Base-by-base conservation (phyloP, 2,888 invertebrate species). In the Cloeon dipterum region DNA sequence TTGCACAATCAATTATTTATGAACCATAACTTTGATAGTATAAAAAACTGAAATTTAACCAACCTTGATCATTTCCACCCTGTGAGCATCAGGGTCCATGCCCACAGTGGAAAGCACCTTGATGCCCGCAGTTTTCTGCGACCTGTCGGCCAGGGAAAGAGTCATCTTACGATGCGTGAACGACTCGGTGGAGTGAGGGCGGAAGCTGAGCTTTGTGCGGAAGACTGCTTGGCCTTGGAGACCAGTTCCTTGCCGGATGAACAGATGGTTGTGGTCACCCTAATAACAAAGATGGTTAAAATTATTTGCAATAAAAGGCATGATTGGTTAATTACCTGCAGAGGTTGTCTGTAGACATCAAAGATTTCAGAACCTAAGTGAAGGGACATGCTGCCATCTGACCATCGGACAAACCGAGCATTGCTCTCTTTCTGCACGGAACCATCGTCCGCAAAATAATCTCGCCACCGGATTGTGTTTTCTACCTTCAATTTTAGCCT, bases 151-250 rank as follows among this genome's bases (percentile, higher is more conserved):
- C 46, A 96, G 63, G 0, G 93, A 94, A 58, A 96, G 68, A 0
- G 96, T 98, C 82, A 98, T 94, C 68, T 98, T 98, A 46, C 93
- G 72, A 57, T 98, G 96, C 0, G 98, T 98, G 59, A 94, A 91
- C 17, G 94, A 94, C 54, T 98, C 96, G 0, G 96, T 98, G 1
- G 96, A 96, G 55, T 94, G 93, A 0, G 98, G 98, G 32, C 96
- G 68, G 74, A 98, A 98, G 2, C 89, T 86, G 1, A 98, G 62
- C 57, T 96, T 96, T 0, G 91, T 93, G 26, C 86, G 70, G 62
- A 98, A 96, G 20, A 98, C 88, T 0, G 93, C 86, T 56, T 96
- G 96, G 0, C 94, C 96, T 51, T 94, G 93, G 2, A 96, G 66
- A 65, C 94, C 94, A 0, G 93, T 93, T 26, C 94, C 94, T 68